Evolutionary conservation across 1,140 invertebrate genomes (phyloP).

Genomic region (Trachelipus rathkii): DNA sequence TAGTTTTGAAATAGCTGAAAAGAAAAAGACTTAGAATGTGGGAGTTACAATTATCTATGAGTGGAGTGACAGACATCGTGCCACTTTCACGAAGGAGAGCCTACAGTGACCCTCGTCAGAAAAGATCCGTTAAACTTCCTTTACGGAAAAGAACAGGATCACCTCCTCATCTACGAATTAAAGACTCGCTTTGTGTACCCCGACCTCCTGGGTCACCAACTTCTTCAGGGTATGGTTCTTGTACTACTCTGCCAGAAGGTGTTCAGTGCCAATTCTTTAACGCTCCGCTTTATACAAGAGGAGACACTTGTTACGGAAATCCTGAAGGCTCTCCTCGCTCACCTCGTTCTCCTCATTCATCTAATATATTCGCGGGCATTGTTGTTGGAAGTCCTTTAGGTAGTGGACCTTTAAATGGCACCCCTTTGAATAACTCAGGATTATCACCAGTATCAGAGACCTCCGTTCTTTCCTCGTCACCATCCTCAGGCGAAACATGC

Average conservation of each 20-base stretch:
- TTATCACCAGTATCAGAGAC: neutral
- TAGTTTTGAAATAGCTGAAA: too few relatives aligned
- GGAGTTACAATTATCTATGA: too few relatives aligned
- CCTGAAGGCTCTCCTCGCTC: neutral
- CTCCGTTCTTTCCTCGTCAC: neutral
- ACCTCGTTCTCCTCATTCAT: neutral
- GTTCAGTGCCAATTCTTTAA: neutral
- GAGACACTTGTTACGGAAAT: too few relatives aligned
- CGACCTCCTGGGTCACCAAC: neutral
- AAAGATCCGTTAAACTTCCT: neutral
- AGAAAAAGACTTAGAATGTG: too few relatives aligned
- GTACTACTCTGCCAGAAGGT: neutral
- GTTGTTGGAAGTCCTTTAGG: constrained; percentile 28
- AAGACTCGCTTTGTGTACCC: neutral
- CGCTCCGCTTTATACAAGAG: neutral
- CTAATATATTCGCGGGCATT: constrained; percentile 21
- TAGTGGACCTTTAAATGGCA: constrained; percentile 25
- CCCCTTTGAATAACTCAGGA: constrained; percentile 16
- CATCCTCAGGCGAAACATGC: neutral
- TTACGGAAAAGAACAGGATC: neutral
- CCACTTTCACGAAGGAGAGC: constrained; percentile 15
- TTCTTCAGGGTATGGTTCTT: constrained; percentile 12
- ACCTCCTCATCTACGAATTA: neutral
- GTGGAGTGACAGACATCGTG: neutral
- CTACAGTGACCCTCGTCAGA: constrained; percentile 22